Evolutionary conservation across 2,888 invertebrate genomes (phyloP), one percentile per base, ranked within the genome.

Genomic region (Cryptus viduatorius): DNA sequence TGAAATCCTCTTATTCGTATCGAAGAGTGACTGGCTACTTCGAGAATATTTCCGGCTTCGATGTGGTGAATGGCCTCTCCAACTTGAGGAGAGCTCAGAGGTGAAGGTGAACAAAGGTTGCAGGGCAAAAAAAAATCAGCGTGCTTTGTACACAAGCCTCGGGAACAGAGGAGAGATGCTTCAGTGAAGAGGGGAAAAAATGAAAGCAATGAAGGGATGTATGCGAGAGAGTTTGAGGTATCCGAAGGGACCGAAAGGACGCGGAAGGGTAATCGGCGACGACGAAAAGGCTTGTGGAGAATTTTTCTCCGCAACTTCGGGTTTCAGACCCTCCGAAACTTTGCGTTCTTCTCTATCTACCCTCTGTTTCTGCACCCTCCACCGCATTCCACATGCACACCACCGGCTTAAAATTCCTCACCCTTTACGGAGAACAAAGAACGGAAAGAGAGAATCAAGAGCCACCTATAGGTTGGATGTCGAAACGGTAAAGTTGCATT

Each of bases 1-100:
- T n/a, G 10, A 46, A 78, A 78, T 67, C 78, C 67, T 73, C 82
- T 82, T 82, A 82, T 73, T 59, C 77, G 50, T 59, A 72, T 31
- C 37, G 48, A 44, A 77, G 67, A 64, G 65, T 69, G 19, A n/a
- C 56, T 44, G 24, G 31, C 53, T 61, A 61, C 42, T 68, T 37
- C 1, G 56, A 73, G 53, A 29, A 50, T 64, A 64, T 76, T 76
- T 42, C n/a, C 48, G 42, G 16, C 44, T 29, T 42, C 65, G 76
- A 50, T 56, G 64, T 75, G 64, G 64, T 44, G 64, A 69, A 61
- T 59, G 24, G 12, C 8, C 56, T 24, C 24, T 56, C 24, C 24
- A 3, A 53, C 64, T 71, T 48, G 61, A 16, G 16, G 56, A 44
- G 64, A 16, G 14, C 69, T 71, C 37, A 61, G 16, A 24, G 56